A percentile compares a stretch with the other conserved stretches of the same genome.
Conservation (phyloP, 1,140 invertebrate species). For the Akabosia matsudoensis region DNA sequence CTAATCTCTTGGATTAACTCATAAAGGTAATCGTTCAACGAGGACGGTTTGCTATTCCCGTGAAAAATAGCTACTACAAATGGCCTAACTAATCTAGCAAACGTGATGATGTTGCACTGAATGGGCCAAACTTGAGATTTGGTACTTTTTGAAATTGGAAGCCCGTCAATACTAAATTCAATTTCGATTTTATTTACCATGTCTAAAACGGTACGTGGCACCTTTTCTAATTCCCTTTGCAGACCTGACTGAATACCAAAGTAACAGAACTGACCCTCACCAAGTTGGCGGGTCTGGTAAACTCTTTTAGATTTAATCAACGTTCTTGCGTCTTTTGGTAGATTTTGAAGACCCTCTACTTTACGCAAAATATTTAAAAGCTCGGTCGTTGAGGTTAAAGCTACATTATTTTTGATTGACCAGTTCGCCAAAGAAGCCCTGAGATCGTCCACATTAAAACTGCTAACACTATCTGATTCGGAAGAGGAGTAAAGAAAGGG, state of each 20-base stretch:
- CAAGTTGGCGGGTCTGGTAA: not conserved
- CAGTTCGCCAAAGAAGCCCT: not conserved
- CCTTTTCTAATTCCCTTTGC: not conserved
- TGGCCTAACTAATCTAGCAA: not conserved
- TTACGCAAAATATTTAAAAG: not conserved
- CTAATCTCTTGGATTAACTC: not conserved
- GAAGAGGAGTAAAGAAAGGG: not conserved
- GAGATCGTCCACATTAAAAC: not conserved
- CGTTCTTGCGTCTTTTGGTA: not conserved
- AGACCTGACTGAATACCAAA: not conserved
- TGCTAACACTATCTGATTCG: not conserved
- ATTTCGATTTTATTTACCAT: conserved; percentile 19
- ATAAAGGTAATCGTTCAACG: not conserved
- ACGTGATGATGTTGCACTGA: conserved; percentile 40
- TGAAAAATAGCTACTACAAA: conserved; percentile 4
- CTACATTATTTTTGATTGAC: not conserved
- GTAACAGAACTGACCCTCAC: not conserved
- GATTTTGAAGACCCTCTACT: not conserved
- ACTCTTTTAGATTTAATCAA: not conserved
- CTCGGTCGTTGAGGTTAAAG: not conserved
- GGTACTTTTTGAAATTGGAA: conserved; percentile 33
- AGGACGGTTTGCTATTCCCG: not conserved
- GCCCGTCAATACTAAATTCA: conserved; percentile 35
- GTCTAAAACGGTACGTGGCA: not conserved
- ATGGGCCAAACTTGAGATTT: conserved; percentile 46